Evolutionary conservation across 2,797 vertebrate species (phyloP).

Genomic region (Podargus strigoides): DNA sequence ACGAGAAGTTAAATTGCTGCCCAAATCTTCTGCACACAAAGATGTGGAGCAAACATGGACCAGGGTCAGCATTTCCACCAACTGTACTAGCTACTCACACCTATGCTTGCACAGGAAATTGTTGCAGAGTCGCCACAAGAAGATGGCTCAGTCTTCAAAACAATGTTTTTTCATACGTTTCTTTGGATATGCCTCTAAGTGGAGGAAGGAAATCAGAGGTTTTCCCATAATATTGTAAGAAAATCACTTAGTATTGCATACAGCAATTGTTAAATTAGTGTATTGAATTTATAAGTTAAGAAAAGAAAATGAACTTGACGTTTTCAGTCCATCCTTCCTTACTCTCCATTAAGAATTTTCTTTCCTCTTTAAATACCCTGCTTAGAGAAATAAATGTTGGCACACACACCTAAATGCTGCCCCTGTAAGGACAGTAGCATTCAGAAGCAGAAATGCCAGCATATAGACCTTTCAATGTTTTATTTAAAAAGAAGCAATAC

Average conservation of each 20-base stretch:
- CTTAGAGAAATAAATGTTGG: neutral
- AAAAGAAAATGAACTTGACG: neutral
- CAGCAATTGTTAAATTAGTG: no score
- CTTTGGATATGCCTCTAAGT: rapidly evolving
- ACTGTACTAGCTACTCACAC: neutral
- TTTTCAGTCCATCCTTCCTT: neutral
- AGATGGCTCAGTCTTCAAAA: neutral
- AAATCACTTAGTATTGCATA: neutral
- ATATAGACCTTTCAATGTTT: neutral
- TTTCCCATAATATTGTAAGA: neutral
- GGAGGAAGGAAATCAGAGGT: neutral
- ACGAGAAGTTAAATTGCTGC: neutral
- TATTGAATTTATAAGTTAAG: neutral
- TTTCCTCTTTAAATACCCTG: neutral
- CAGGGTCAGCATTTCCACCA: rapidly evolving
- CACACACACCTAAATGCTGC: neutral
- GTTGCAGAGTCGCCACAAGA: rapidly evolving
- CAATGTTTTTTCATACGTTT: rapidly evolving
- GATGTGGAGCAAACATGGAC: rapidly evolving
- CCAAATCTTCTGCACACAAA: no score
- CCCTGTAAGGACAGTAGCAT: neutral
- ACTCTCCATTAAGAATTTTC: neutral
- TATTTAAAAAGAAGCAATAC: neutral
- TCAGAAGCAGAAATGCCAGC: neutral
- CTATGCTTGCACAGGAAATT: rapidly evolving